A percentile compares a stretch with the other conserved stretches of the same genome.
These are phyloP conservation scores for Momotus momota DNA, from an alignment of 2,797 vertebrate species.

Conservation along the genomic window DNA sequence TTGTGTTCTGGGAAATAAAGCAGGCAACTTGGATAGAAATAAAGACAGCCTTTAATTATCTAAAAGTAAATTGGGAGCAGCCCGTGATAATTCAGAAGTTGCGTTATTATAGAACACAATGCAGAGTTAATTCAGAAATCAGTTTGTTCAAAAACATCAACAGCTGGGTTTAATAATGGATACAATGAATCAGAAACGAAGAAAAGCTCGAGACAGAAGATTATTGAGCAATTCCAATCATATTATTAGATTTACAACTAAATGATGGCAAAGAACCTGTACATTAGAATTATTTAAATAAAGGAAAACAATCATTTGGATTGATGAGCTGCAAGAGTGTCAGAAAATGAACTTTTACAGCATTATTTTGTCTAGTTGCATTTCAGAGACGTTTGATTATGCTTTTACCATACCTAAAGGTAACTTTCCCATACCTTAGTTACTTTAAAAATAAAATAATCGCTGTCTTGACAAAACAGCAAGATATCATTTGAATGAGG, in stretches of 20 bases:
- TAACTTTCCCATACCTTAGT: not conserved
- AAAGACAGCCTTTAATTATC: slow-evolving; percentile 85
- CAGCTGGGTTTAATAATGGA: slow-evolving; percentile 82
- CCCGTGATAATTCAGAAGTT: slow-evolving; percentile 79
- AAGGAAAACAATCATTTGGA: slow-evolving; percentile 40
- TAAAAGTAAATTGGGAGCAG: slow-evolving; percentile 82
- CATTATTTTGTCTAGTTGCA: not conserved
- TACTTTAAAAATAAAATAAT: not conserved
- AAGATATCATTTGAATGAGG: not conserved
- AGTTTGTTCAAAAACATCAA: slow-evolving; percentile 82
- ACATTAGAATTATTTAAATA: slow-evolving; percentile 43
- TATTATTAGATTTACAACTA: slow-evolving; percentile 75
- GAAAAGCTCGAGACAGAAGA: slow-evolving; percentile 76
- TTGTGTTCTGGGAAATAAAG: slow-evolving; percentile 82
- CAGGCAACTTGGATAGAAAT: slow-evolving; percentile 76
- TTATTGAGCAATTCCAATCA: slow-evolving; percentile 77
- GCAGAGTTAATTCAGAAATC: slow-evolving; percentile 82
- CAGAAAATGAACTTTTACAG: not conserved
- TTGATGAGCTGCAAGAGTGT: not conserved
- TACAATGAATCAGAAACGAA: slow-evolving; percentile 79
- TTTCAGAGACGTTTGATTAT: not conserved
- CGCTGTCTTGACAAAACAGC: not conserved
- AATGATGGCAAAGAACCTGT: slow-evolving; percentile 38
- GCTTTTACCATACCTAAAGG: not conserved
- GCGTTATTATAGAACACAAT: slow-evolving; percentile 79